Base-by-base conservation (phyloP, 2,113 vertebrate genomes). In the Callipepla californica region DNA sequence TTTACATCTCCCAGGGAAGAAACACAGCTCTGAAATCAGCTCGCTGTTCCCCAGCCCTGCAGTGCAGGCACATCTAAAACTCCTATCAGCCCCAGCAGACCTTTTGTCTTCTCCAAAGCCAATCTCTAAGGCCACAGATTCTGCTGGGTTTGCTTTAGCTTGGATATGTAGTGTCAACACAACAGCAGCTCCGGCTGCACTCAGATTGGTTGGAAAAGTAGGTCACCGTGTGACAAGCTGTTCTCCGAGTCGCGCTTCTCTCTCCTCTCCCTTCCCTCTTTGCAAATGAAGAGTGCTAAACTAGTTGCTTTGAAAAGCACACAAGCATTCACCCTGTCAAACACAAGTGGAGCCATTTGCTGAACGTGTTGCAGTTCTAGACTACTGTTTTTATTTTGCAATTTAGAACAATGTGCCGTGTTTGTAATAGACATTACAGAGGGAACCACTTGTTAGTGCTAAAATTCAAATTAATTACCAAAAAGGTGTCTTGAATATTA, bases 221-320 rank as follows among this genome's bases (percentile, higher is more conserved):
- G 97, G 97, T 97, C 97, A 97, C 47, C 89, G 81, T n/a, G 88
- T 96, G 95, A 96, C 95, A 93, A 92, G 95, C 97, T 96, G 96
- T 92, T 96, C 95, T 90, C 85, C 57, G 91, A 90, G 93, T 79
- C 83, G 92, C 68, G 12, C 75, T 90, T 91, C 95, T 70, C 89
- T 80, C 87, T 92, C 82, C 82, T 90, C 89, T 94, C 93, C 89
- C 90, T 94, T 87, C 75, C 80, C 77, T 90, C 84, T 76, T 67
- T 90, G 89, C 78, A 96, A 92, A 93, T 78, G 92, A 94, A 65
- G 80, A 92, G 72, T 66, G 90, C 80, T 92, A 75, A 94, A 95
- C 85, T 38, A 73, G 88, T 89, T 66, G 57, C 85, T 94, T 55
- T 66, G 94, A 78, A 90, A 93, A 85, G 80, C 92, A 61, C 44